Conservation (phyloP, 2,888 invertebrate genomes). For the Conchocele bisecta region DNA sequence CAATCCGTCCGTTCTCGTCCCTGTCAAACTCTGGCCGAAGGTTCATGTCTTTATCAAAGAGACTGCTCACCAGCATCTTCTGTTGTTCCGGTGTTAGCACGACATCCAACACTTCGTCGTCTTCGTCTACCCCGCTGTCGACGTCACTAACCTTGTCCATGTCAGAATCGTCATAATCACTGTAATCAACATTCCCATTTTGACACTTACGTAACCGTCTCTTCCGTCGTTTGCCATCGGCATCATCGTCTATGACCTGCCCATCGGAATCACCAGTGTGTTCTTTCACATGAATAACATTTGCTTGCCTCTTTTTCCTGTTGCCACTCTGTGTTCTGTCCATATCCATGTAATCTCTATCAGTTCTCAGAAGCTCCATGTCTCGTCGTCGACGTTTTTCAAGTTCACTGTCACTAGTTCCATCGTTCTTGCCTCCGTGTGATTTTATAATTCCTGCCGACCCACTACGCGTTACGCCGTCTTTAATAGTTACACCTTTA, state of each 20-base stretch:
- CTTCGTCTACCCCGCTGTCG: conserved; percentile 54
- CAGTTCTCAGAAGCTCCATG: too few species aligned
- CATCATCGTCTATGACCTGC: too few species aligned
- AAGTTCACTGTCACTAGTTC: conserved; percentile 11
- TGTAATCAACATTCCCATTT: too few species aligned
- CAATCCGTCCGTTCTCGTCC: conserved; percentile 57
- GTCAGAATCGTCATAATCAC: conserved; percentile 34
- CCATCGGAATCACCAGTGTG: not conserved
- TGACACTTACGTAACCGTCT: too few species aligned
- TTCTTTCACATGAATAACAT: not conserved
- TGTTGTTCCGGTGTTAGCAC: conserved; percentile 43
- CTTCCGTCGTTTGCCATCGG: too few species aligned
- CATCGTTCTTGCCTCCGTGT: conserved; percentile 12
- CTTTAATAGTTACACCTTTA: too few species aligned
- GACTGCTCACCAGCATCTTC: conserved; percentile 41
- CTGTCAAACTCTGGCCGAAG: conserved; percentile 54
- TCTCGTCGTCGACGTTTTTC: conserved; percentile 19
- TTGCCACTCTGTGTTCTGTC: not conserved
- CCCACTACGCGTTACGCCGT: too few species aligned
- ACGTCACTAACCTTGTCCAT: conserved; percentile 38
- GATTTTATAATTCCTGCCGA: too few species aligned
- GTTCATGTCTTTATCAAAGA: conserved; percentile 54
- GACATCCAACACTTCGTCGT: conserved; percentile 48
- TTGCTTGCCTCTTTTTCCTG: not conserved
- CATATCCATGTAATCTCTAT: not conserved